Base-by-base conservation (phyloP, 2,888 invertebrate species). In the Dendrolimus houi region DNA sequence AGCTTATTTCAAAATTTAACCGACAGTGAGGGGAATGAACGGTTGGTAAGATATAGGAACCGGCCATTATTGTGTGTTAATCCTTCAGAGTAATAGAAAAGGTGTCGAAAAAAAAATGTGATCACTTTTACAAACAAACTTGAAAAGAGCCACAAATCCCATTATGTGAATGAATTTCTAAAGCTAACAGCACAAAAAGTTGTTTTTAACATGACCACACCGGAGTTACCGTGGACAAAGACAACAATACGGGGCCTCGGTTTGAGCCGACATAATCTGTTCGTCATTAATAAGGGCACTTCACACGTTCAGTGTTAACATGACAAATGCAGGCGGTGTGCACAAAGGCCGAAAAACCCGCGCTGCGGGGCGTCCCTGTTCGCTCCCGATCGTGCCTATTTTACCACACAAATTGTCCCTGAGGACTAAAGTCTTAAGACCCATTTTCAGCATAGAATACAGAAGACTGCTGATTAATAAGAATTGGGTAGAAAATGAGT, bases 221-320 rank as follows among this genome's bases (percentile, higher is more conserved):
- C 69, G 71, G 68, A 64, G 70, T 61, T 66, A 54, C 54, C 54
- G 63, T 63, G 61, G 62, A 72, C 81, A 83, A 83, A 78, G 75
- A 73, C 69, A 69, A 81, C 79, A 85, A 83, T 81, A 69, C 65
- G 59, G 55, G 60, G 62, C 64, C 65, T 42, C 71, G 77, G 68
- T 67, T 68, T 71, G 74, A 74, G 75, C 74, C 74, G 75, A 75
- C 75, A 78, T 85, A 83, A 88, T 87, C 86, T 79, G 77, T 74
- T 72, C 72, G 76, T 83, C 87, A 88, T 88, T 88, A 89, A 88
- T 87, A 87, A 87, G 75, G 74, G 77, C 79, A 81, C 85, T 87
- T 87, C 85, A 84, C 87, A 84, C 84, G 81, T 84, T 82, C 80
- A 80, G 87, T 84, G 88, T 84, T 86, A 89, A 88, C 86, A 87